Evolutionary conservation across 2,113 vertebrate genomes (phyloP), one percentile per base, ranked within the genome.

Genomic region (Prunella himalayana): DNA sequence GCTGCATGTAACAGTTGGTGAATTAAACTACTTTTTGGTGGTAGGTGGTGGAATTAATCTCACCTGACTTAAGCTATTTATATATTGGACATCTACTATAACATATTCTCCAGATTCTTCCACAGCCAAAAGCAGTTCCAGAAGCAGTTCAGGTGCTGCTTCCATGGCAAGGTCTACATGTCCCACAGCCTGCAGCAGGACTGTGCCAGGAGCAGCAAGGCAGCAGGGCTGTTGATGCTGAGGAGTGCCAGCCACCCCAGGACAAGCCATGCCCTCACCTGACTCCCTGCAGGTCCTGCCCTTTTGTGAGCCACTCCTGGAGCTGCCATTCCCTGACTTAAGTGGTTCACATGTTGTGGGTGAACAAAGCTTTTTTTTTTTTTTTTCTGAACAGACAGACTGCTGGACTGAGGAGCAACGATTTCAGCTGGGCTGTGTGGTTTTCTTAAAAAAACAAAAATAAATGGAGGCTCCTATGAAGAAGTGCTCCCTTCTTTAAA

Each of bases 191-290:
- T 49, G 44, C 61, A 82, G 78, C 37, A 80, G 84, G 30, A 45
- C 60, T n/a, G 59, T 35, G n/a, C 57, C 23, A 69, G 86, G 45
- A 56, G 45, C 54, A 59, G 50, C 23, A 35, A 42, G 15, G 66
- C 37, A 66, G 72, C 0, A 0, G 66, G 47, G 35, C 76, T 42
- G 49, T 0, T 3, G 10, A 6, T 30, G 23, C 44, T 50, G 25
- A 13, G 11, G 33, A 30, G 13, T 11, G 33, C 51, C 27, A 22
- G 33, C 4, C 21, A n/a, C 45, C 39, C 66, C 63, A 35, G 30
- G 35, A 33, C 12, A 66, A 76, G 23, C 49, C 1, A 0, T 10
- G 23, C 15, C 6, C 59, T 53, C 82, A 19, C 50, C 28, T 35
- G 30, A 23, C 71, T 80, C 86, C 57, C 22, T 86, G 69, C 64